Percentiles rank a stretch among this genome's conserved stretches.
Evolutionary conservation across 2,113 vertebrate genomes (phyloP).

Genomic region (Gymnocephalus cernua): DNA sequence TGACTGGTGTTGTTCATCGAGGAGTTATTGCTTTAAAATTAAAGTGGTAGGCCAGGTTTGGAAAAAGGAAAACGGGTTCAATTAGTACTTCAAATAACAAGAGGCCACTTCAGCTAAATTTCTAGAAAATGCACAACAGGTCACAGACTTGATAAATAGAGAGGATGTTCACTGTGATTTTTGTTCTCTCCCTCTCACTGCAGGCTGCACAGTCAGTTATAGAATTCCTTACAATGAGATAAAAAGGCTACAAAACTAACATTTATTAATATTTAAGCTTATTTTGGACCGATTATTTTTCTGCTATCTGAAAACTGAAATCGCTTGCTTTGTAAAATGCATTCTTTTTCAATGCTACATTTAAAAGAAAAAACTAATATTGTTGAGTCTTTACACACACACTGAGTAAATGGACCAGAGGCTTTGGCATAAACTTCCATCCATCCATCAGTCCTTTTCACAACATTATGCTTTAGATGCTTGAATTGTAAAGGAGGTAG

Average conservation of each 20-base stretch:
- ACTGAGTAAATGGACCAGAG: not conserved
- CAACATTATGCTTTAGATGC: conserved; percentile 41
- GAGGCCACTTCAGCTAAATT: conserved; percentile 83
- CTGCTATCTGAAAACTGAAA: not conserved
- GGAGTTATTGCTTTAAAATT: conserved; percentile 86
- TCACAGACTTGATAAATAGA: conserved; percentile 76
- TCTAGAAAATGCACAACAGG: conserved; percentile 80
- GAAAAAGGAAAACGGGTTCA: conserved; percentile 84
- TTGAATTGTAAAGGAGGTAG: conserved; percentile 42
- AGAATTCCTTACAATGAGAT: conserved; percentile 11
- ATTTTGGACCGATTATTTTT: not conserved
- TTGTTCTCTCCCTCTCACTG: conserved; percentile 7
- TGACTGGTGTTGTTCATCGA: conserved; percentile 79
- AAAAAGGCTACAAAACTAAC: conserved; percentile 31
- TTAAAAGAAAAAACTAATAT: not conserved
- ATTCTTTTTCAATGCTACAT: not conserved
- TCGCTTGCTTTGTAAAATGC: not conserved
- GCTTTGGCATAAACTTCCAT: not conserved
- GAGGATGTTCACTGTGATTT: conserved; percentile 59
- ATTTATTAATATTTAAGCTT: conserved; percentile 8
- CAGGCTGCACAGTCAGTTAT: conserved; percentile 20
- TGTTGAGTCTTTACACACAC: not conserved
- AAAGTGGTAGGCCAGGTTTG: conserved; percentile 78
- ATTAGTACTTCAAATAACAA: conserved; percentile 83
- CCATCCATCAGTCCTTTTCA: conserved; percentile 51